These are phyloP conservation scores for Simalia tracyae DNA, from an alignment of 2,797 vertebrate genomes.

Conservation along the genomic window DNA sequence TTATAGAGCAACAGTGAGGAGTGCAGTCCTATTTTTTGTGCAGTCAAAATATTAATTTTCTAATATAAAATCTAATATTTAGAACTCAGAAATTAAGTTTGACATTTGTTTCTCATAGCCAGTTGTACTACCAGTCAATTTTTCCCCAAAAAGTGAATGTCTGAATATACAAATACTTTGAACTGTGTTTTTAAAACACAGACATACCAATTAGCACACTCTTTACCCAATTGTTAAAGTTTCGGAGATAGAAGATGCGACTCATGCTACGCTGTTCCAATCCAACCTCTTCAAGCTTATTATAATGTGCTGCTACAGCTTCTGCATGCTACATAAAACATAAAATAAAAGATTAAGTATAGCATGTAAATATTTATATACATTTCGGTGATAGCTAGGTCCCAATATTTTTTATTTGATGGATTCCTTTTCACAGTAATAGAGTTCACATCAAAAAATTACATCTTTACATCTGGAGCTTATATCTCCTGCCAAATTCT, in stretches of 20 bases:
- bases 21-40: background rate
- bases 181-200: background rate
- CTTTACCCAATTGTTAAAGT: conserved; percentile 99
- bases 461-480: conserved; percentile 4
- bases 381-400: background rate
- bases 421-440: conserved; percentile 32
- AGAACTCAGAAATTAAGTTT: background rate
- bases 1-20: background rate
- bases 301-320: conserved; percentile 92
- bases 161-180: background rate
- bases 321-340: conserved; percentile 46
- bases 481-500: conserved; percentile 56
- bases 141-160: background rate
- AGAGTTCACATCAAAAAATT: conserved; percentile 48
- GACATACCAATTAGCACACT: conserved; percentile 92
- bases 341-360: background rate
- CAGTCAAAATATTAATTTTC: background rate
- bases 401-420: conserved; percentile 34
- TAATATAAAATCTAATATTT: background rate
- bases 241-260: conserved; percentile 93
- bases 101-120: background rate
- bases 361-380: background rate
- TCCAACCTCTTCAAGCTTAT: conserved; percentile 89
- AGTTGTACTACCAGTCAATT: background rate
- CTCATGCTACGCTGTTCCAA: conserved; percentile 87